Evolutionary conservation across 2,113 vertebrate genomes (phyloP), one percentile per base, ranked within the genome.

Genomic region (Meriones unguiculatus): DNA sequence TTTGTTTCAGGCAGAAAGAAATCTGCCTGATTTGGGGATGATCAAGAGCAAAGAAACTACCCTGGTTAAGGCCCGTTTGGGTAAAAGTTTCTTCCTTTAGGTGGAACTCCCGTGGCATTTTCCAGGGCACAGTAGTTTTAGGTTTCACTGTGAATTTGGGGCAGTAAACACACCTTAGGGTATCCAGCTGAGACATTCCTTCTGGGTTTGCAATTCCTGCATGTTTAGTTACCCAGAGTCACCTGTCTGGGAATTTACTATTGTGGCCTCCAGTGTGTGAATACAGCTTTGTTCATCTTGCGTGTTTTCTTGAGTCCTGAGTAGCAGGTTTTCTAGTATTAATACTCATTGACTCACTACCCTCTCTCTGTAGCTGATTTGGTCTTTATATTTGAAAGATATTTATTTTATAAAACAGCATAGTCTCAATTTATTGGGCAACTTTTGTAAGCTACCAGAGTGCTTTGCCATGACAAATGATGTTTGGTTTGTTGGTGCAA

Each of bases 301-400:
- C 65, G 59, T 35, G 13, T 91, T 95, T 65, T 80, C 80, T 62
- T 89, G 64, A 76, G 46, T 92, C 41, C 92, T 15, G n/a, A 76
- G 65, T n/a, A 72, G 62, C 50, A 70, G 11, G 15, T 52, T 80
- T 46, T 80, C 30, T 15, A 81, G 25, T 70, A 75, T 52, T 72
- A 93, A 65, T 78, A 59, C 69, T 35, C 52, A 5, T 59, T 52
- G 38, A 41, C 64, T 65, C 62, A 69, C 67, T 93, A 82, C 62
- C 75, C 30, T 90, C 87, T 96, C 77, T 91, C 86, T 75, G 59
- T 81, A 88, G 81, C 30, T 90, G 10, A 25, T 95, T 91, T 82
- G 30, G 1, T 80, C 41, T 80, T 11, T 41, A 1, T 65, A 59
- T 86, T 93, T 91, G 69, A 32, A 81, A 90, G 38, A 70, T 88